Evolutionary conservation across 1,140 invertebrate species (phyloP).

Genomic region (Danaus plexippus): DNA sequence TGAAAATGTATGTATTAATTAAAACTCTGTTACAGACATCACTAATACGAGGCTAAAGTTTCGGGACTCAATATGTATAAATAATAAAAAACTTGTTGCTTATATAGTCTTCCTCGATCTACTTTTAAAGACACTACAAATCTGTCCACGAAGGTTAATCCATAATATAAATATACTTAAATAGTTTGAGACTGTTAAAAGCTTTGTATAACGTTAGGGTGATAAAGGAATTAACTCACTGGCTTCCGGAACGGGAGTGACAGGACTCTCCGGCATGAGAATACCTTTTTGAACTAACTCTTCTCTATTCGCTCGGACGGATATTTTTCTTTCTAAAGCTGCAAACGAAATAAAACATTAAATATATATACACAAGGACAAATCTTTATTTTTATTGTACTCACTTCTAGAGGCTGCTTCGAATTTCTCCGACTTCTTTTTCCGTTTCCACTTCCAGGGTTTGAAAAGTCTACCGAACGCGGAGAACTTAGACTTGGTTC

Average conservation of each 20-base stretch:
- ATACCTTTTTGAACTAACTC: slow-evolving; percentile 98
- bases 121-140: too few species aligned
- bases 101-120: too few species aligned
- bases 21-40: too few species aligned
- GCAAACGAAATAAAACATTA: slow-evolving; percentile 51
- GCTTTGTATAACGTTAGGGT: too few species aligned
- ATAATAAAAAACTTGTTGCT: too few species aligned
- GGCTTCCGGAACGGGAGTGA: slow-evolving; percentile 84
- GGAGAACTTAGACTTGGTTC: slow-evolving; percentile 93
- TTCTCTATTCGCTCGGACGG: slow-evolving; percentile 95
- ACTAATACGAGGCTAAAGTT: too few species aligned
- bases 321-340: slow-evolving; percentile 98
- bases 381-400: slow-evolving; percentile 37
- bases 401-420: slow-evolving; percentile 96
- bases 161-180: too few species aligned
- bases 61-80: too few species aligned
- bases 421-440: slow-evolving; percentile 98
- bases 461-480: slow-evolving; percentile 95
- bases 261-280: slow-evolving; percentile 88
- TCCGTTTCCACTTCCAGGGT: slow-evolving; percentile 99
- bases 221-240: slow-evolving; percentile 73
- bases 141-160: too few species aligned
- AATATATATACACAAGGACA: neutral
- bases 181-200: too few species aligned
- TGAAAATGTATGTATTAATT: too few species aligned